These are phyloP conservation scores for Caerostris extrusa DNA, from an alignment of 1,140 invertebrate species.

Conservation along the genomic window DNA sequence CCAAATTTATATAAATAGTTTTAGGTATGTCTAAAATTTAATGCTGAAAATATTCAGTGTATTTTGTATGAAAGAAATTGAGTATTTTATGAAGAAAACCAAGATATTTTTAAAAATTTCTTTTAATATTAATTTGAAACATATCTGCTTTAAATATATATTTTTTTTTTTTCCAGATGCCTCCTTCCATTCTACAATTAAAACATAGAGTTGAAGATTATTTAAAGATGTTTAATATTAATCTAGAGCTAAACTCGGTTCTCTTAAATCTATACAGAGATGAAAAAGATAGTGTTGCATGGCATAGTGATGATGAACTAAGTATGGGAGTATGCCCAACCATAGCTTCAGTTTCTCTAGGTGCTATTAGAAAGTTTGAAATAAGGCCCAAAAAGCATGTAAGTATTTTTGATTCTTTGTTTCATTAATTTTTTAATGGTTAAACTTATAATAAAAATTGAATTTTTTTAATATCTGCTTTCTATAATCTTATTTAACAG, in stretches of 20 bases:
- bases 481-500: not conserved
- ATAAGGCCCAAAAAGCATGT: constrained; percentile 79
- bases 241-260: constrained; percentile 83
- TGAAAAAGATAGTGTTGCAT: constrained; percentile 83
- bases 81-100: too few relatives aligned
- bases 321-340: constrained; percentile 82
- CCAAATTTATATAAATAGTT: too few relatives aligned
- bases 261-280: constrained; percentile 83
- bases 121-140: too few relatives aligned
- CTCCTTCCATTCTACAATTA: constrained; percentile 9
- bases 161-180: constrained; percentile 57
- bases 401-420: not conserved
- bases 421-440: not conserved
- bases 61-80: too few relatives aligned
- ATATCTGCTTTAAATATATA: not conserved
- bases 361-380: constrained; percentile 82
- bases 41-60: too few relatives aligned
- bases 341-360: constrained; percentile 83
- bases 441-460: not conserved
- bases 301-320: constrained; percentile 83
- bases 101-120: too few relatives aligned
- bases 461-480: not conserved
- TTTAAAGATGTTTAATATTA: constrained; percentile 78
- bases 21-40: too few relatives aligned
- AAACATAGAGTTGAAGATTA: constrained; percentile 79